phyloP scores from a whole-genome alignment of 2,797 vertebrate species.

The Threskiornis aethiopicus region DNA sequence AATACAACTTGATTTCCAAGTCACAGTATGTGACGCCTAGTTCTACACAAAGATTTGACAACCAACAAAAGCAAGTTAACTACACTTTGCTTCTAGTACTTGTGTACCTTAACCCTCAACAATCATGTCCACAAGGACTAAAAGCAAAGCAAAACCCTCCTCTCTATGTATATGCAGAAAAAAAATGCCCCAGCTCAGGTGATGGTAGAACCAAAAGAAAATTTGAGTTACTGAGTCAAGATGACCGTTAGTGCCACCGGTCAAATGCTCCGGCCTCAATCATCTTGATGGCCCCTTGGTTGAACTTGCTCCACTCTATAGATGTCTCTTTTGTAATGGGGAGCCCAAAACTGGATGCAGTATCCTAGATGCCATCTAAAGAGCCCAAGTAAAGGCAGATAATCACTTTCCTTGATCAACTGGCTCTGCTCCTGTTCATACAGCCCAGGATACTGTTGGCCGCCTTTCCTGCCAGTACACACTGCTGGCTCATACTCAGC shows the following conservation, averaged over 20 bases:
- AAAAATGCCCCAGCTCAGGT: not conserved
- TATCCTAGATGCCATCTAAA: not conserved
- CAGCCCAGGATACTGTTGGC: not conserved
- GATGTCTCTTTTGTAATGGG: not conserved
- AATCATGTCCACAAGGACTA: not conserved
- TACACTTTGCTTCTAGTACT: not conserved
- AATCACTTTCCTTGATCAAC: rapidly evolving
- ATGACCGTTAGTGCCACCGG: not conserved
- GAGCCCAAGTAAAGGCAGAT: not conserved
- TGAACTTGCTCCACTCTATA: not conserved
- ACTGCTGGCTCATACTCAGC: not conserved
- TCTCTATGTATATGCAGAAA: not conserved
- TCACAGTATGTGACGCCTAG: not conserved
- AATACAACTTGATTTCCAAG: not conserved
- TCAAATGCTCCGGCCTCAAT: not conserved
- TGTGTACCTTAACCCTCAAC: not conserved
- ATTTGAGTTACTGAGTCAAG: not conserved
- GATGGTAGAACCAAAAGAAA: not conserved
- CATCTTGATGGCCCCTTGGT: not conserved
- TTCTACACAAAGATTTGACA: not conserved
- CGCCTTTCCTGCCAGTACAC: not conserved
- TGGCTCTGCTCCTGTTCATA: not conserved
- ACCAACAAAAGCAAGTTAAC: not conserved
- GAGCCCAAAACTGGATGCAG: not conserved
- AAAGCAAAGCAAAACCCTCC: not conserved